Percentiles rank a stretch among this genome's conserved stretches.
Conservation (phyloP, 2,888 invertebrate genomes). For the Bembecia ichneumoniformis region DNA sequence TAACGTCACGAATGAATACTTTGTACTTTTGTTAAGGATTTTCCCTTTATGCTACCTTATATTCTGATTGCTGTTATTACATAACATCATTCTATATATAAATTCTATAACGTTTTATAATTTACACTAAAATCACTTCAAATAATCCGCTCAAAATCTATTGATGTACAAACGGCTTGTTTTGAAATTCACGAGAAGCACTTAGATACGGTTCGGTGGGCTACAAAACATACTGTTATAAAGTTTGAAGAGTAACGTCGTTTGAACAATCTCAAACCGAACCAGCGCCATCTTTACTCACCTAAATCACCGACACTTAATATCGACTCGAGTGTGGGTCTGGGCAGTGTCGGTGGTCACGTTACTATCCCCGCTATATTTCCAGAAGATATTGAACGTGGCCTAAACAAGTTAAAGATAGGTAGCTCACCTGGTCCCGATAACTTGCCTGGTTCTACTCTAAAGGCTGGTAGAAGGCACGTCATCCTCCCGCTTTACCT, state of each 20-base stretch:
- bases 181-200: conserved; percentile 64
- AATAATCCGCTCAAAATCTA: conserved; percentile 50
- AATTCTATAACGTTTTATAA: conserved; percentile 18
- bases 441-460: too few relatives aligned
- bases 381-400: too few relatives aligned
- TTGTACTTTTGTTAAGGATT: neutral
- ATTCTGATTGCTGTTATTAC: neutral
- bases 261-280: too few relatives aligned
- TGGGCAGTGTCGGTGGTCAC: too few relatives aligned
- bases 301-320: too few relatives aligned
- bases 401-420: too few relatives aligned
- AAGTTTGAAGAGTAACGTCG: conserved; percentile 1
- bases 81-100: neutral
- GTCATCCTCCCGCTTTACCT: too few relatives aligned
- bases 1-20: neutral
- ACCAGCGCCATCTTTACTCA: too few relatives aligned
- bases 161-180: conserved; percentile 57
- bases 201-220: conserved; percentile 56
- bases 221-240: conserved; percentile 21
- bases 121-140: conserved; percentile 42
- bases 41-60: neutral
- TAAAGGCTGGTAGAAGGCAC: too few relatives aligned
- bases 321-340: too few relatives aligned
- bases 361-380: too few relatives aligned
- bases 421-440: too few relatives aligned